Evolutionary conservation across 2,888 invertebrate genomes (phyloP).

Genomic region (Mesoligia furuncula): DNA sequence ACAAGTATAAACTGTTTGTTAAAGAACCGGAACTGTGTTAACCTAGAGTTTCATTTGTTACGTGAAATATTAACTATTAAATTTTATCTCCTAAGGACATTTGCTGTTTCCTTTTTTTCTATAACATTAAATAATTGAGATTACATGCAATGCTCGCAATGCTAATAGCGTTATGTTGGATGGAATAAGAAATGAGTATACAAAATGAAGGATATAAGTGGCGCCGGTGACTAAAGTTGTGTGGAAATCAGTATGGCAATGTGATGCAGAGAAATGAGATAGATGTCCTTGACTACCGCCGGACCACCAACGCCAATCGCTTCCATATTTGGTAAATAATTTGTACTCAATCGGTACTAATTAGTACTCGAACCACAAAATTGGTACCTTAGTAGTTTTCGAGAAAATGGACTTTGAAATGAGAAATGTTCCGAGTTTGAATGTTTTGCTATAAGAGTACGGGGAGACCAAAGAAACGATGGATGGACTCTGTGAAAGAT

Average conservation of each 20-base stretch:
- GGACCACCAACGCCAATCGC: too few relatives aligned
- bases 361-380: too few relatives aligned
- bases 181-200: background rate
- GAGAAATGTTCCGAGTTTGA: background rate
- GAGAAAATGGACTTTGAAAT: too few relatives aligned
- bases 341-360: too few relatives aligned
- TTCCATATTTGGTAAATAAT: too few relatives aligned
- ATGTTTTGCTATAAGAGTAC: background rate
- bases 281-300: too few relatives aligned
- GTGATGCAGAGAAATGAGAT: too few relatives aligned
- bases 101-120: constrained; percentile 13
- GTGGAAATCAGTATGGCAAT: too few relatives aligned
- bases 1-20: constrained; percentile 57
- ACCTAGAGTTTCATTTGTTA: constrained; percentile 61
- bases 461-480: background rate
- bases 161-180: background rate
- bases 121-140: background rate
- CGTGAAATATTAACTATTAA: constrained; percentile 61
- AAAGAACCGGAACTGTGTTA: constrained; percentile 55
- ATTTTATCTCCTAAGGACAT: constrained; percentile 53
- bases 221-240: background rate
- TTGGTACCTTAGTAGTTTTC: too few relatives aligned
- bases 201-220: background rate
- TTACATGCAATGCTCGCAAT: background rate
- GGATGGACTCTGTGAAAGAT: background rate